Conservation (phyloP, 1,140 invertebrate species). For the Drosophila truncata region DNA sequence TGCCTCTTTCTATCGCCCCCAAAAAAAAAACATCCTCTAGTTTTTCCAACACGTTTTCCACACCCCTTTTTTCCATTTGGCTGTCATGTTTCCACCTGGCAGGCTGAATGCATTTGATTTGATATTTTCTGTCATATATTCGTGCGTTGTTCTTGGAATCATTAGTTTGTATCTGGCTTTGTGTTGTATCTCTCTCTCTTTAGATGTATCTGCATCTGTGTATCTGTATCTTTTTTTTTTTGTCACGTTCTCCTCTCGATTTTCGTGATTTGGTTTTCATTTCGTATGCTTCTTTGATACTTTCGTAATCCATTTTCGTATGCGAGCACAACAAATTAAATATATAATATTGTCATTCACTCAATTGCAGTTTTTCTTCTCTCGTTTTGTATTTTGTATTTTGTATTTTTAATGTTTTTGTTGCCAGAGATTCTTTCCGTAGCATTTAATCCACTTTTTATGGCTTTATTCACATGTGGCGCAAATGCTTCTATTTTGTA, state of each 20-base stretch:
- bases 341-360: slow-evolving; percentile 40
- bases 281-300: slow-evolving; percentile 27
- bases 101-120: slow-evolving; percentile 71
- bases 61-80: slow-evolving; percentile 5
- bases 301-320: slow-evolving; percentile 33
- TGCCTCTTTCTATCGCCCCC: not conserved
- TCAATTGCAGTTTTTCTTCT: slow-evolving; percentile 30
- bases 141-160: slow-evolving; percentile 42
- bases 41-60: slow-evolving; percentile 23
- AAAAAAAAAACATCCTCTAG: not conserved
- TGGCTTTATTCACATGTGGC: slow-evolving; percentile 31
- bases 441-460: slow-evolving; percentile 35
- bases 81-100: slow-evolving; percentile 61
- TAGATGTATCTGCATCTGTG: not conserved
- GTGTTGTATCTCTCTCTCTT: not conserved
- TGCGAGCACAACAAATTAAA: slow-evolving; percentile 40
- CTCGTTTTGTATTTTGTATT: slow-evolving; percentile 1
- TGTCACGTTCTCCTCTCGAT: slow-evolving; percentile 48
- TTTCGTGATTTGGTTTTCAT: slow-evolving; percentile 37
- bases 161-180: slow-evolving; percentile 33
- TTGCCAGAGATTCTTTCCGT: not conserved
- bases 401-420: not conserved
- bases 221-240: slow-evolving; percentile 14
- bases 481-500: slow-evolving; percentile 22
- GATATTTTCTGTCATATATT: slow-evolving; percentile 55